Evolutionary conservation across 2,888 invertebrate genomes (phyloP).

Genomic region (Tenthredo amoena): DNA sequence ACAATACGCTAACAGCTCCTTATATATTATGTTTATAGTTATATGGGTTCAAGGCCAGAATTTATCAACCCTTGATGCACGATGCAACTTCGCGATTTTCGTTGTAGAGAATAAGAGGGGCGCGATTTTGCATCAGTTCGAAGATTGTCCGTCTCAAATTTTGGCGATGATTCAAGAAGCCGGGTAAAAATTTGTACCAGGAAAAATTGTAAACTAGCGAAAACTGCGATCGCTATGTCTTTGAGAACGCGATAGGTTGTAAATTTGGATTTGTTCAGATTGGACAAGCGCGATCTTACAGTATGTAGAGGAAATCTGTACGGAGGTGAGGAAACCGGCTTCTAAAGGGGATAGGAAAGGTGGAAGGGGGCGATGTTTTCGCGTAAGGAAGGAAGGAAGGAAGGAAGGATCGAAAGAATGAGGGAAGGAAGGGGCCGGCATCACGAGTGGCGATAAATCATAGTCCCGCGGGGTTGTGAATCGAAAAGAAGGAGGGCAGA

Average conservation of each 20-base stretch:
- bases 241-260: not conserved
- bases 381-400: not conserved
- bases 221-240: not conserved
- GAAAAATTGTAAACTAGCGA: not conserved
- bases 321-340: slow-evolving; percentile 17
- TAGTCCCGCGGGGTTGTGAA: slow-evolving; percentile 50
- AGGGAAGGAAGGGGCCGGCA: not conserved
- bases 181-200: not conserved
- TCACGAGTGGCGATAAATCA: slow-evolving; percentile 42
- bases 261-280: slow-evolving; percentile 24
- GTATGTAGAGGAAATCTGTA: not conserved
- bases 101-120: not conserved
- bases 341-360: slow-evolving; percentile 4
- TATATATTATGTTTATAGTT: not conserved
- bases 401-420: not conserved
- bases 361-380: slow-evolving; percentile 1
- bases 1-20: not conserved
- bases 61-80: not conserved
- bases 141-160: not conserved
- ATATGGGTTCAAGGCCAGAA: not conserved
- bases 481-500: slow-evolving; percentile 40
- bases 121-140: not conserved
- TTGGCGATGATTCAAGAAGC: not conserved
- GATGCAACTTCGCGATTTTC: not conserved
- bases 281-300: not conserved